Evolutionary conservation across 1,140 invertebrate genomes (phyloP), one percentile per base, ranked within the genome.

Genomic region (Zaprionus kolodkinae): DNA sequence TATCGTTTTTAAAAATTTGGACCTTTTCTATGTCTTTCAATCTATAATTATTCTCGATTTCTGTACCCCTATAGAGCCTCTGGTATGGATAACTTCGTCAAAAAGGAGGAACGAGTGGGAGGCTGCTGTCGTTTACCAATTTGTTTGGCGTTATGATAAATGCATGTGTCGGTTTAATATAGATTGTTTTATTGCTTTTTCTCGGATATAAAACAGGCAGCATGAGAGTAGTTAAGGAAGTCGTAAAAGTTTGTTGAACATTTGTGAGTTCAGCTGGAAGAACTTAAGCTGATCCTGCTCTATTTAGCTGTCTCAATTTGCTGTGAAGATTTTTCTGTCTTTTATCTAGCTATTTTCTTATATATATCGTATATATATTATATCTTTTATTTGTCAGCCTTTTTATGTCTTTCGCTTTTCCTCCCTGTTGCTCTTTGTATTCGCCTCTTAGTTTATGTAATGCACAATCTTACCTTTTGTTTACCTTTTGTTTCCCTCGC

Each of bases 181-280:
- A 74, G 72, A 77, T 74, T 82, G 64, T 83, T 84, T 78, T 78
- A 79, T 78, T 79, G 57, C 60, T 63, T 54, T 35, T 25, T 45
- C 48, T 21, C 59, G 52, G 13, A 76, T 21, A 64, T 2, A 54
- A 25, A 48, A 1, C 11, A 12, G 17, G 17, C 17, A 6, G 25
- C 21, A 9, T 7, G 17, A 30, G 21, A 21, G 21, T 66, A 59
- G 62, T 66, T 72, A 50, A 25, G 59, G 17, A 30, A 25, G 21
- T 10, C 38, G 61, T 73, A 30, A 66, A 72, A 63, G 50, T 61
- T 35, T 43, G 54, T 6, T 33, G 50, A 65, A 62, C 69, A 79
- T 87, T 82, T 79, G 65, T 73, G 55, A 71, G 55, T 27, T 61
- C 35, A 69, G 50, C 25, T 33, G 30, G 6, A 52, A 13, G 12